Evolutionary conservation across 2,113 vertebrate genomes (phyloP).

Genomic region (Carlito syrichta): DNA sequence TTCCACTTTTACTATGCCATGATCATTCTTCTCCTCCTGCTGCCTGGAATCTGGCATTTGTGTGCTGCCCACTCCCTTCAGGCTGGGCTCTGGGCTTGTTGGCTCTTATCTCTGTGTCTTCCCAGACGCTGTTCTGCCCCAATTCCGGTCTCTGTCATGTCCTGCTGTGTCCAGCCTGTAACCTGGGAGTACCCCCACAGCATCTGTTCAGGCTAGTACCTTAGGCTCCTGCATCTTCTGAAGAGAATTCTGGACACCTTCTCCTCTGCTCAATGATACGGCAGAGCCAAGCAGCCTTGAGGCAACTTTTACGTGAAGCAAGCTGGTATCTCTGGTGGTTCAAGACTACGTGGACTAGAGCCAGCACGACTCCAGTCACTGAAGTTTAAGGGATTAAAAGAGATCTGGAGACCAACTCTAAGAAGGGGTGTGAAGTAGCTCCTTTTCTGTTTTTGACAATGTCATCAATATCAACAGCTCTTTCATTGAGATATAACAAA

Average conservation of each 20-base stretch:
- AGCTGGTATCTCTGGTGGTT: no score
- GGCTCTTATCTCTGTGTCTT: background rate
- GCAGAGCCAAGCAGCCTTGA: background rate
- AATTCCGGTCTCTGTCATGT: background rate
- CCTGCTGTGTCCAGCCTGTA: background rate
- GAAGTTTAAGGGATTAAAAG: background rate
- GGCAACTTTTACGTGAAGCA: background rate
- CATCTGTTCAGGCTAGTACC: background rate
- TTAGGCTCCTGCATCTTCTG: background rate
- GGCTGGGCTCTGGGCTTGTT: background rate
- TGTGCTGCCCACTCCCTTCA: background rate
- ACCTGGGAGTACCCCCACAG: background rate
- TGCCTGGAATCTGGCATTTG: no score
- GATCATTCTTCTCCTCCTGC: accelerated
- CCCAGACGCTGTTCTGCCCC: background rate
- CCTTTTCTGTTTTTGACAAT: no score
- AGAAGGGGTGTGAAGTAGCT: background rate
- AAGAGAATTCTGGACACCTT: background rate
- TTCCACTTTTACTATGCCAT: background rate
- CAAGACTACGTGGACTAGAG: background rate
- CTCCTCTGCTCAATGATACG: background rate
- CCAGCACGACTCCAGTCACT: accelerated
- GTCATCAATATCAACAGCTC: no score
- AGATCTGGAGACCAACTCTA: no score
- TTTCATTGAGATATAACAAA: no score